Percentiles rank a stretch among this genome's conserved stretches.
Conservation (phyloP, 1,140 invertebrate species). For the Amyelois transitella region DNA sequence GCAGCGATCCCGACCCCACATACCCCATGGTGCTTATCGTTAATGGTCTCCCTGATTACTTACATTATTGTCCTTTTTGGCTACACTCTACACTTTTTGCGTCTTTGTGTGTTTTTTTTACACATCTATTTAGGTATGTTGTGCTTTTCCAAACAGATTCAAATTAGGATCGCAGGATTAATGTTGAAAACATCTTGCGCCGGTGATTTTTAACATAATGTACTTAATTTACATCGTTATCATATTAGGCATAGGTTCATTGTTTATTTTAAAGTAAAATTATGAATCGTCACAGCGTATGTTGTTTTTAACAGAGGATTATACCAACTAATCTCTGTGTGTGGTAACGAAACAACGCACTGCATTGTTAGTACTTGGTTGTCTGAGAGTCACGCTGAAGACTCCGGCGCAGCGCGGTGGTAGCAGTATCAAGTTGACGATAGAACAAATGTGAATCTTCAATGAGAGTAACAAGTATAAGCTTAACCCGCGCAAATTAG, state of each 20-base stretch:
- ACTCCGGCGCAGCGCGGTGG: constrained; percentile 4
- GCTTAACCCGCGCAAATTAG: no score
- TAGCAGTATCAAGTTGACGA: background rate
- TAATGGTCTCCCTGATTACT: constrained; percentile 14
- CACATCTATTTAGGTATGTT: no score
- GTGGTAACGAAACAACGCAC: background rate
- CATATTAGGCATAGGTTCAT: background rate
- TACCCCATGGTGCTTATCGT: background rate
- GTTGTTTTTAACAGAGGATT: no score
- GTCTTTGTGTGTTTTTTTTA: constrained; percentile 1
- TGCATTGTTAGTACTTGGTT: background rate
- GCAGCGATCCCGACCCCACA: background rate
- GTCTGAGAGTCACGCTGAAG: constrained; percentile 4
- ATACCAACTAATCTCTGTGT: background rate
- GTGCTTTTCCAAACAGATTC: no score
- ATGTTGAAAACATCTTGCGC: no score
- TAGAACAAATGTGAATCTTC: background rate
- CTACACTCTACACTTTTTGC: no score
- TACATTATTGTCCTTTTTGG: constrained; percentile 3
- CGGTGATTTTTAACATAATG: no score
- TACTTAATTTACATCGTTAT: no score
- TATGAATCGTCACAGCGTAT: background rate
- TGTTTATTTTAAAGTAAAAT: background rate
- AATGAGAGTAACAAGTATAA: no score
- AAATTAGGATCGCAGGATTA: no score